These are phyloP conservation scores for Macaca fascicularis DNA, from an alignment of 2,113 vertebrate genomes.

Conservation along the genomic window T2T-MFA8v1.1 NC_088386.1:44382001-44382500, in stretches of 20 bases:
- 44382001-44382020: too few species aligned
- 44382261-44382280: background rate
- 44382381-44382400: background rate
- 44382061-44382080: background rate
- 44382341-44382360: background rate
- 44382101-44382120: background rate
- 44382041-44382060: too few species aligned
- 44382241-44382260: background rate
- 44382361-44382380: background rate
- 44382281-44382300: background rate
- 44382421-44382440: background rate
- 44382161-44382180: background rate
- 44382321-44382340: accelerated
- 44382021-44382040: too few species aligned
- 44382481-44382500: background rate
- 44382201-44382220: background rate
- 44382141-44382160: background rate
- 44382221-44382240: background rate
- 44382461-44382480: background rate
- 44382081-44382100: background rate
- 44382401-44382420: background rate
- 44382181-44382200: background rate
- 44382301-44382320: background rate
- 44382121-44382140: background rate
- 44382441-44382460: background rate